Evolutionary conservation across 2,113 vertebrate species (phyloP).

Genomic region (Symphodus melops): DNA sequence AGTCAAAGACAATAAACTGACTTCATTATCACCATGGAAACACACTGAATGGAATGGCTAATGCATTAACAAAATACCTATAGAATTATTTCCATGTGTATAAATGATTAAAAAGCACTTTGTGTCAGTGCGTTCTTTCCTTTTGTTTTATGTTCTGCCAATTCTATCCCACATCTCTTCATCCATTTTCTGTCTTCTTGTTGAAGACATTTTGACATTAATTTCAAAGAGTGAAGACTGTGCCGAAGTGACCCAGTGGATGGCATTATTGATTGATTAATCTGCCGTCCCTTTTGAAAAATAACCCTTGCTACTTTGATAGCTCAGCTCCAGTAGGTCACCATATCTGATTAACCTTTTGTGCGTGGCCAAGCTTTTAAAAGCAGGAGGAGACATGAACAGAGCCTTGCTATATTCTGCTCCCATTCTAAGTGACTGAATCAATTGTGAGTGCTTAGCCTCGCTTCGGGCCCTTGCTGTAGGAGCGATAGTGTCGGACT

Average conservation of each 20-base stretch:
- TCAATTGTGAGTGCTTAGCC: slow-evolving; percentile 69
- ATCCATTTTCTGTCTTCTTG: not conserved
- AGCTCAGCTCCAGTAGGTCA: slow-evolving; percentile 42
- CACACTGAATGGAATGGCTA: no score
- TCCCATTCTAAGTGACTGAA: slow-evolving; percentile 66
- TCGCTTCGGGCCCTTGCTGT: slow-evolving; percentile 49
- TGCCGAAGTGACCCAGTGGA: slow-evolving; percentile 1
- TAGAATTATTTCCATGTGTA: not conserved
- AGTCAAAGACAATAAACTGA: no score
- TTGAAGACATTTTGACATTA: not conserved
- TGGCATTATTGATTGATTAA: slow-evolving; percentile 58
- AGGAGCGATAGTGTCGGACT: slow-evolving; percentile 58
- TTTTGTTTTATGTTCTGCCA: not conserved
- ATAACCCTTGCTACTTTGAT: slow-evolving; percentile 35
- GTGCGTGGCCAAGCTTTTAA: slow-evolving; percentile 29
- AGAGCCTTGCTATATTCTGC: slow-evolving; percentile 46
- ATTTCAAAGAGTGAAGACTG: slow-evolving; percentile 15
- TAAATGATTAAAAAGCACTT: not conserved
- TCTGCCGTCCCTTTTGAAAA: slow-evolving; percentile 49
- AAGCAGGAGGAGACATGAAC: slow-evolving; percentile 47
- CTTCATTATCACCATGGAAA: no score
- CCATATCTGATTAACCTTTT: slow-evolving; percentile 60
- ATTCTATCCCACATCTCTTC: not conserved
- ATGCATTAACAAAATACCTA: no score
- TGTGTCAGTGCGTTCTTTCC: not conserved